Evolutionary conservation across 2,113 vertebrate species (phyloP).

Genomic region (Mormyrus lacerda): DNA sequence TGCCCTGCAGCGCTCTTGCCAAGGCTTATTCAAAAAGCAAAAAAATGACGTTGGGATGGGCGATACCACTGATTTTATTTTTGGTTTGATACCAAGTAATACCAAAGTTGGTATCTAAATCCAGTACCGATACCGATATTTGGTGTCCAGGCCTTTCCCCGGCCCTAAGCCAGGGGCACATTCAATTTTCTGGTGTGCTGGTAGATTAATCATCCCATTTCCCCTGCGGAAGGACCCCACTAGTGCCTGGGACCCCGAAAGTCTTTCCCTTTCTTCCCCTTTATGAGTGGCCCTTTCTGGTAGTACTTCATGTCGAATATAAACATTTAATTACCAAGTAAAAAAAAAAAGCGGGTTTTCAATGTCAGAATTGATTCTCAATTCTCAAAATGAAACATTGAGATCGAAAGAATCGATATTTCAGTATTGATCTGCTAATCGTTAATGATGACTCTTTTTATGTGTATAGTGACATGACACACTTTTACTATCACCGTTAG

Average conservation of each 20-base stretch:
- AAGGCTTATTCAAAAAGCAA: not conserved
- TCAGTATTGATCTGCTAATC: not conserved
- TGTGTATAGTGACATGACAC: not conserved
- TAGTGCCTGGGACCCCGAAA: not conserved
- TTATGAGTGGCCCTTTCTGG: not conserved
- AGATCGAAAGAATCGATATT: not conserved
- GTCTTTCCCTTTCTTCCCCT: not conserved
- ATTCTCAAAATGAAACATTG: not conserved
- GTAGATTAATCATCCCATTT: not conserved
- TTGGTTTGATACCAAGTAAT: not conserved
- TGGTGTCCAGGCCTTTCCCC: not conserved
- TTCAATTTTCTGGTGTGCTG: not conserved
- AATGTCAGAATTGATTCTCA: not conserved
- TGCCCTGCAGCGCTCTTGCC: not conserved
- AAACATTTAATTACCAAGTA: not conserved
- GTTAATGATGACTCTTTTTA: not conserved
- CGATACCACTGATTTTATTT: not conserved
- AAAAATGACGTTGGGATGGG: not conserved
- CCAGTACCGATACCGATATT: not conserved
- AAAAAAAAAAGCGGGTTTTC: not conserved
- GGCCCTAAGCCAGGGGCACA: not conserved
- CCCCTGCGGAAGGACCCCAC: not conserved
- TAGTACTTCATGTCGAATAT: not conserved
- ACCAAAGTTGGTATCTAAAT: not conserved
- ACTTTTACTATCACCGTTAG: not conserved